phyloP scores from a whole-genome alignment of 1,140 invertebrate species.

The Drosophila nigrodunni region DNA sequence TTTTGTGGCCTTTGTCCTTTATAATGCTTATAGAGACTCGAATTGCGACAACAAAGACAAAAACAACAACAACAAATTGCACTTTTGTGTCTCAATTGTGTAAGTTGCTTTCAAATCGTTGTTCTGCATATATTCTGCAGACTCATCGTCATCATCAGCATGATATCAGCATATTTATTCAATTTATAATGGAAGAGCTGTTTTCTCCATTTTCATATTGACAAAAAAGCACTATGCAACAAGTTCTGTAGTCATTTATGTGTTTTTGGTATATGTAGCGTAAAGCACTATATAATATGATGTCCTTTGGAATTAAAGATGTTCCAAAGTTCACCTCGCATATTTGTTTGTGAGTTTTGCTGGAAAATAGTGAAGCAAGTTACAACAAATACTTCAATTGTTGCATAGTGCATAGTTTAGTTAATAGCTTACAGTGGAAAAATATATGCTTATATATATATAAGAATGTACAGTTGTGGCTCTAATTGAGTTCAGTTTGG shows the following conservation, averaged over 20 bases:
- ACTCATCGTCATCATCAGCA: constrained; percentile 2
- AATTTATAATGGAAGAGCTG: constrained; percentile 21
- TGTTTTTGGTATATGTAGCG: not conserved
- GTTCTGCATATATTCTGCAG: constrained; percentile 1
- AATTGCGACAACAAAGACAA: constrained; percentile 8
- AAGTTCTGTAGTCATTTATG: constrained; percentile 4
- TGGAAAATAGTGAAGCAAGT: constrained; percentile 7
- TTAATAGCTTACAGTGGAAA: constrained; percentile 43
- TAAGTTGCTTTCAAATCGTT: constrained; percentile 28
- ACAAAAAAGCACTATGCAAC: constrained; percentile 24
- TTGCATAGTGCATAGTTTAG: constrained; percentile 19
- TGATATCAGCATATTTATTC: constrained; percentile 33
- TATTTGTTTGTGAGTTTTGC: not conserved
- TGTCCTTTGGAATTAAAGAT: not conserved
- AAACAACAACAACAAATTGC: constrained; percentile 22
- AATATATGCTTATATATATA: constrained; percentile 46
- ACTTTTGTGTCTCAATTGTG: constrained; percentile 19
- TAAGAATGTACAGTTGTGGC: constrained; percentile 37
- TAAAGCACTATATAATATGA: constrained; percentile 16
- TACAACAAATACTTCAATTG: constrained; percentile 3
- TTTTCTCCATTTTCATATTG: constrained; percentile 1
- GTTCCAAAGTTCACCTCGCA: constrained; percentile 1
- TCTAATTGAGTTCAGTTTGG: constrained; percentile 2
- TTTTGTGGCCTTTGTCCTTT: constrained; percentile 40
- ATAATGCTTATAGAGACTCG: constrained; percentile 33